Evolutionary conservation across 2,888 invertebrate species (phyloP), one percentile per base, ranked within the genome.

Genomic region (Cremastinae sp.): DNA sequence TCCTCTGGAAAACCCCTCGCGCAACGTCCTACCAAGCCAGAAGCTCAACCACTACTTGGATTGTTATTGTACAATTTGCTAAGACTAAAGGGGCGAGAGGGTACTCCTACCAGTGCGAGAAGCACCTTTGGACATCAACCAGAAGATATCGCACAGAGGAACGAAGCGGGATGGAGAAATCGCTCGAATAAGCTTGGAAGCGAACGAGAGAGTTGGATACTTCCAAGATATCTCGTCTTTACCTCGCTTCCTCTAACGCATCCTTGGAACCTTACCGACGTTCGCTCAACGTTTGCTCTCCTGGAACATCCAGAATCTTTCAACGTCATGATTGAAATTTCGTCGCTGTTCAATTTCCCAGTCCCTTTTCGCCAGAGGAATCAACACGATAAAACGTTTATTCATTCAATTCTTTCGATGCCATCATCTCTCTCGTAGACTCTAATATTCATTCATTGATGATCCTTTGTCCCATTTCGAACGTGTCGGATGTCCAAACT

Each of bases 51-150:
- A 82, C 88, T 84, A 82, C 87, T 83, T 85, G 84, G 86, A 89
- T 89, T 89, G 89, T 89, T 89, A 89, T 89, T 89, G 88, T 89
- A 89, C 89, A 89, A 89, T 89, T 89, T 89, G 87, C 89, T 84
- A 86, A 87, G 86, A 86, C 86, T 82, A 51, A 53, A 49, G 56
- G 20, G 49, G 28, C 38, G 61, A 53, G 65, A 71, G 45, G 41
- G 68, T 64, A 64, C 20, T 41, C 45, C 45, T 64, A 28, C 65
- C 82, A 85, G 88, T 86, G 88, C 82, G 84, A 84, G 86, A 86
- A 86, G 86, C 87, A 89, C 89, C 88, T 89, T 89, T 89, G 89
- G 89, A 89, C 89, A 89, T 89, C 88, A 89, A 86, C 83, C 79
- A 79, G 53, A 66, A 80, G 82, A 83, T 87, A 87, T 86, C 86